phyloP scores from a whole-genome alignment of 2,797 vertebrate species.

The Sarcophilus harrisii region DNA sequence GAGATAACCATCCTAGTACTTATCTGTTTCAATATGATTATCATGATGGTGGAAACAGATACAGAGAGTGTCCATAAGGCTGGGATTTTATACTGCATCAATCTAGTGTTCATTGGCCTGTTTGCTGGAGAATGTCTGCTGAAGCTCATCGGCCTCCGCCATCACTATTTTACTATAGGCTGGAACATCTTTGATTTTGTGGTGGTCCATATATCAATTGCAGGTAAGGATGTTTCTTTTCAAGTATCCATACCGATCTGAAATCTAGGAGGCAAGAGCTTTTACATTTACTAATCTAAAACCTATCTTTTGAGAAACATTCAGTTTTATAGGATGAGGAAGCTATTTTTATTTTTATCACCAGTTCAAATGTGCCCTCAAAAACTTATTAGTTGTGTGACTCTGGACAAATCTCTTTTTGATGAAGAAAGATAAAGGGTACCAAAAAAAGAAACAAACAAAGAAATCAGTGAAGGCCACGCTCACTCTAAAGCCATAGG shows the following conservation, averaged over 20 bases:
- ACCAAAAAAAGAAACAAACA: background rate
- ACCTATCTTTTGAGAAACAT: background rate
- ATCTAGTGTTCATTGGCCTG: constrained; percentile 26
- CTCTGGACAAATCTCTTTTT: background rate
- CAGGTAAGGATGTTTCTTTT: constrained; percentile 65
- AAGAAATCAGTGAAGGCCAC: background rate
- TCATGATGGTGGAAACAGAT: constrained; percentile 68
- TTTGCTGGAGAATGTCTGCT: constrained; percentile 70
- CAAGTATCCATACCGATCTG: background rate
- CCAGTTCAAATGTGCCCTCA: background rate
- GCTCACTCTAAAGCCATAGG: background rate
- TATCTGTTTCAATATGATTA: constrained; percentile 68
- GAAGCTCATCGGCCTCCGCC: constrained; percentile 67
- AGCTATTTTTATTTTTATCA: background rate
- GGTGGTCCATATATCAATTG: constrained; percentile 73
- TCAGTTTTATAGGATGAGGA: background rate
- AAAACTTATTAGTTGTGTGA: background rate
- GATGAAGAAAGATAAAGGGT: background rate
- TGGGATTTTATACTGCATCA: constrained; percentile 41
- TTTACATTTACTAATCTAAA: background rate
- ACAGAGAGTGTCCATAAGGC: constrained; percentile 35
- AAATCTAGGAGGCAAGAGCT: constrained; percentile 8
- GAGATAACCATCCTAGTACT: constrained; percentile 59
- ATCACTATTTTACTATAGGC: constrained; percentile 69
- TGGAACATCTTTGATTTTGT: constrained; percentile 79